Evolutionary conservation across 2,888 invertebrate species (phyloP).

Genomic region (Hydroisotoma schaefferi): DNA sequence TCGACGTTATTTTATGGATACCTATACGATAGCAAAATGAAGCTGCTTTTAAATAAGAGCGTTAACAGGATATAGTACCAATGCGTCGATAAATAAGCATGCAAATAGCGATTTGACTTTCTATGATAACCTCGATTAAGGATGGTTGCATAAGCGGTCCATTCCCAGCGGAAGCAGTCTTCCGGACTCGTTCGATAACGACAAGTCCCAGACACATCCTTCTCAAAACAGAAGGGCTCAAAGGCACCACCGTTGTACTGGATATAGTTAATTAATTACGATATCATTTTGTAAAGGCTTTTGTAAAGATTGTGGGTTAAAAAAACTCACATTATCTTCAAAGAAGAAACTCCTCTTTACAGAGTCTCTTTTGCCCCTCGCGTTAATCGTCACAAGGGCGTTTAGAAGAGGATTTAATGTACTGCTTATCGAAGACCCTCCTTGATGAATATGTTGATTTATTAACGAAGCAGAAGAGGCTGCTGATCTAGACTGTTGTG

Average conservation of each 20-base stretch:
- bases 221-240: slow-evolving; percentile 41
- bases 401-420: background rate
- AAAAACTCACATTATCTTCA: too few species aligned
- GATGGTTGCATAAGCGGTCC: slow-evolving; percentile 48
- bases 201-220: slow-evolving; percentile 46
- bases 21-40: slow-evolving; percentile 14
- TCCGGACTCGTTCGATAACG: slow-evolving; percentile 44
- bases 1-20: slow-evolving; percentile 34
- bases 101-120: too few species aligned
- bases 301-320: background rate
- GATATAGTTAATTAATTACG: background rate
- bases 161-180: slow-evolving; percentile 44
- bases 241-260: slow-evolving; percentile 1
- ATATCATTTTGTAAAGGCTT: slow-evolving; percentile 13
- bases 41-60: too few species aligned
- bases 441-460: background rate
- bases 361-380: background rate
- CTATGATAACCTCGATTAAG: slow-evolving; percentile 37
- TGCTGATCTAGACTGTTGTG: background rate
- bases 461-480: background rate
- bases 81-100: too few species aligned
- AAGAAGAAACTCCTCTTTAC: background rate
- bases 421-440: background rate
- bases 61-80: too few species aligned
- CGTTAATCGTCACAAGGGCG: background rate